Evolutionary conservation across 2,113 vertebrate species (phyloP), one percentile per base, ranked within the genome.

Genomic region (Hoplias malabaricus): DNA sequence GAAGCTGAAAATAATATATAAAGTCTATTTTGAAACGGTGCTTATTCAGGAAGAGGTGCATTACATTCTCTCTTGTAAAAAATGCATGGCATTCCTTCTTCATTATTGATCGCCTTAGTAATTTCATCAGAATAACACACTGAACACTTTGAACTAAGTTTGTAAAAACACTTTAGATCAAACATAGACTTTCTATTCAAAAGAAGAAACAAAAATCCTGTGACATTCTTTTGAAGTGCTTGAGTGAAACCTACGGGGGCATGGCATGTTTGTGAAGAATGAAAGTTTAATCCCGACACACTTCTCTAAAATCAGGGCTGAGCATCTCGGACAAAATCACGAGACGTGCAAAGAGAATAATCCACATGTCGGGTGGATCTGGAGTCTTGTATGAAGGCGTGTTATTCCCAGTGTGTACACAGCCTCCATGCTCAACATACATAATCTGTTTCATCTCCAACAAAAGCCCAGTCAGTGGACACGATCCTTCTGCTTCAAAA

Each of bases 371-470:
- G 8, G 80, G 33, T 7, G 72, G 72, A 68, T n/a, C 80, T 67
- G 62, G 63, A 70, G 77, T 77, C 73, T 63, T 78, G 80, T 83
- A 82, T 80, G 75, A 75, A 73, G 80, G 82, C 62, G 71, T 69
- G 75, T 80, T 80, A 61, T 69, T 83, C 80, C 73, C 54, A 33
- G 69, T 65, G 78, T 82, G 84, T 82, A 87, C 86, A 88, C 80
- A 53, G 80, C 83, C 84, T 81, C 83, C 72, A 82, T 34, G 77
- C 87, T 87, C 88, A 89, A 88, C 90, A 92, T 91, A 88, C 88
- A 92, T 90, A 92, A 91, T 93, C 90, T 91, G 91, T 93, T 93
- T 93, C 83, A 93, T 92, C 88, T 91, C 90, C 83, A 91, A 93
- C 92, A 93, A 92, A 92, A 91, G 91, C 78, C 69, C 76, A 72